Base-by-base conservation (phyloP, 2,113 vertebrate species). In the Taurulus bubalis region DNA sequence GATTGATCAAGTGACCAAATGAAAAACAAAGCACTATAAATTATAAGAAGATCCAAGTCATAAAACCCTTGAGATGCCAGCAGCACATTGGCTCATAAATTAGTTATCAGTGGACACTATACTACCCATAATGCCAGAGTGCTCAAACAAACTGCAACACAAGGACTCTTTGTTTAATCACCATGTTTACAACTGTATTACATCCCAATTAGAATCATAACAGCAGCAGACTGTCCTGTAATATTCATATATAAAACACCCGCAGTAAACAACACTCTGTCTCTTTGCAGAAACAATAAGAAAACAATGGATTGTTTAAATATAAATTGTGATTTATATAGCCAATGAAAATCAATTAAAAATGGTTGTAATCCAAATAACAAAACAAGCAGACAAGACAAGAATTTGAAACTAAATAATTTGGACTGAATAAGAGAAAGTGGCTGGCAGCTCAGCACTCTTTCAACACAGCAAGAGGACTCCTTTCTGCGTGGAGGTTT, bases 11-110 rank as follows among this genome's bases (percentile, higher is more conserved):
- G 64, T 75, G 78, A 80, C 67, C 51, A 28, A 73, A 81, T 84
- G 24, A 89, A 72, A 88, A 84, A 85, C 79, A 83, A 87, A 8
- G 53, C 38, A 16, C 53, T 3, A 68, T 87, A 74, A 86, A 90
- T 90, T 71, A 78, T 73, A 26, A 70, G 79, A 68, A 83, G 30
- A 68, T 79, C 51, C 3, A 30, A 71, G 66, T 79, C 69, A 77
- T 75, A 82, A 88, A 86, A 85, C 32, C 40, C 24, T 38, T 20
- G n/a, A 58, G 66, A 80, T 53, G 64, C 36, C 42, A 79, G 65
- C 40, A 16, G 38, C 47, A 75, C 30, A 69, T 51, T 30, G 68
- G 30, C 63, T 53, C 69, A 80, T 84, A 74, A 72, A 80, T 84
- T 49, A 75, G 73, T 24, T 47, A 63, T 74, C 22, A 79, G 53